Conservation (phyloP, 2,113 vertebrate genomes). For the Pyxicephalus adspersus region DNA sequence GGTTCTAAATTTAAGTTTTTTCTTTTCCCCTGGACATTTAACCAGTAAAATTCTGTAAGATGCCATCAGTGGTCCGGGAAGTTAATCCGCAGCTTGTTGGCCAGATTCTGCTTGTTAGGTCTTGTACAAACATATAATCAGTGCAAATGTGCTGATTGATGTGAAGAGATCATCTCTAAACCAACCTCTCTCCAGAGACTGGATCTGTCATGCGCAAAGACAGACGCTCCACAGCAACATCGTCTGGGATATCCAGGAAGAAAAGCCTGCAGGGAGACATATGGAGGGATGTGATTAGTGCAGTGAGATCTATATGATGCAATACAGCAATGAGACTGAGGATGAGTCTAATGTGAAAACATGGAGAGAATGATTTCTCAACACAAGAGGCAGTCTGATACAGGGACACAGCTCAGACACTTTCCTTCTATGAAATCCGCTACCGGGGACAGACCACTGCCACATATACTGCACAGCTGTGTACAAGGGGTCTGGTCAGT, state of each 20-base stretch:
- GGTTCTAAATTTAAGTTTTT: too few relatives aligned
- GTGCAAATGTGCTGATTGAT: background rate
- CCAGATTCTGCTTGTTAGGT: background rate
- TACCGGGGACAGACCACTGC: too few relatives aligned
- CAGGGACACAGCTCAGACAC: too few relatives aligned
- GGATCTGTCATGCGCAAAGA: conserved; percentile 81
- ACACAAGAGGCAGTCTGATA: too few relatives aligned
- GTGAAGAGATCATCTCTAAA: background rate
- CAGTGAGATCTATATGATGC: background rate
- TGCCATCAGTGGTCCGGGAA: too few relatives aligned
- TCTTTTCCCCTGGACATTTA: too few relatives aligned
- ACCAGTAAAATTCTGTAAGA: too few relatives aligned
- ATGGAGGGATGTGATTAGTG: conserved; percentile 58
- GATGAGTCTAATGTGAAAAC: too few relatives aligned
- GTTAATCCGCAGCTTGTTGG: background rate
- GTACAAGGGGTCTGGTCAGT: too few relatives aligned
- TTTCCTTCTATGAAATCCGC: too few relatives aligned
- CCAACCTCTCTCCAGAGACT: conserved; percentile 84
- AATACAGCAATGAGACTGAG: background rate
- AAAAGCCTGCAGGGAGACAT: conserved; percentile 77
- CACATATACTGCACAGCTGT: too few relatives aligned
- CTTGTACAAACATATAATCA: background rate
- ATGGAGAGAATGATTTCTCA: too few relatives aligned
- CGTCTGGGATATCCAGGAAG: conserved; percentile 81
- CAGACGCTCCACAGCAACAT: conserved; percentile 81